Conservation (phyloP, 2,888 invertebrate species). For the Gari tellinella region DNA sequence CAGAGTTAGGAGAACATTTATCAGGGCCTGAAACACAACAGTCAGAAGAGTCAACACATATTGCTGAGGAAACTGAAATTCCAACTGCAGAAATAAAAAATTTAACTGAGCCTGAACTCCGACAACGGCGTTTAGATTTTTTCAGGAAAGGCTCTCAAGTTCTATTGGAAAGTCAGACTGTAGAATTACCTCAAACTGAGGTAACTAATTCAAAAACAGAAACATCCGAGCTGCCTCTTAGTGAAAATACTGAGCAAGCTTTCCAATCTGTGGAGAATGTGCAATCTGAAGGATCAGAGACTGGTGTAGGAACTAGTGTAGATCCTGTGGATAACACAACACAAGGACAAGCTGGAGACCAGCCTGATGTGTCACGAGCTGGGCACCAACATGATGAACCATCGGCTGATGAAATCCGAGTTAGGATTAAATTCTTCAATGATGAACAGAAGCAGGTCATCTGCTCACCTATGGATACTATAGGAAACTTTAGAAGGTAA, state of each 20-base stretch:
- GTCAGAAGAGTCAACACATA: background rate
- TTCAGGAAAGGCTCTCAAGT: slow-evolving; percentile 27
- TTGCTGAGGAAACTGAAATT: background rate
- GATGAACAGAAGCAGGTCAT: slow-evolving; percentile 83
- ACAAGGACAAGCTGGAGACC: background rate
- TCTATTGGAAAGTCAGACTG: background rate
- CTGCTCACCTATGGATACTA: slow-evolving; percentile 80
- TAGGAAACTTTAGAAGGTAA: slow-evolving; percentile 84
- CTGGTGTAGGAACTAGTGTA: background rate
- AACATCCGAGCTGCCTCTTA: background rate
- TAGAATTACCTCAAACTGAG: background rate
- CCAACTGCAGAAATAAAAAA: slow-evolving; percentile 6
- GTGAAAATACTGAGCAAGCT: background rate
- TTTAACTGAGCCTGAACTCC: slow-evolving; percentile 49
- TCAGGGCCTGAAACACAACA: too few species aligned
- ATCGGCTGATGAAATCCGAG: slow-evolving; percentile 65
- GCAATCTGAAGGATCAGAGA: background rate
- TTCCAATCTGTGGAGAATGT: background rate
- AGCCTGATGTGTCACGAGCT: slow-evolving; percentile 2
- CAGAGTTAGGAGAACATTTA: too few species aligned
- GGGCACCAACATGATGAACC: slow-evolving; percentile 2
- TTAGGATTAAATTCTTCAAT: slow-evolving; percentile 84
- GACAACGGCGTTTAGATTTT: slow-evolving; percentile 62
- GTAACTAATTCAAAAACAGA: background rate
- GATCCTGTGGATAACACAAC: background rate